phyloP scores from a whole-genome alignment of 2,113 vertebrate genomes.

The Ciconia stormi region DNA sequence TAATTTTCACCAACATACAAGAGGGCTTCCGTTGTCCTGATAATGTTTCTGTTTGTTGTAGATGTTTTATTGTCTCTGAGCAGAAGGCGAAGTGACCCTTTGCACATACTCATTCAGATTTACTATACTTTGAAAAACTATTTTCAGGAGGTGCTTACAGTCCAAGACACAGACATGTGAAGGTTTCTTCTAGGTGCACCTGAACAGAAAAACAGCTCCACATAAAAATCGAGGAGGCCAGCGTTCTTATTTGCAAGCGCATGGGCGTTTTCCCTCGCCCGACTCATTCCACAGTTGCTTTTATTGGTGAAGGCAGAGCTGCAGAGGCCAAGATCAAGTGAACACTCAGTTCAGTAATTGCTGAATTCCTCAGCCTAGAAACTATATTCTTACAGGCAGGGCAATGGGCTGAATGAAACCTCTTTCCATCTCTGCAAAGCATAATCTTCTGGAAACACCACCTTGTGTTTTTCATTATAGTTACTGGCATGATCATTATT shows the following conservation, averaged over 20 bases:
- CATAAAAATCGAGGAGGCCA: neutral
- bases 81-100: neutral
- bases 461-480: neutral
- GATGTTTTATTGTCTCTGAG: neutral
- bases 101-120: neutral
- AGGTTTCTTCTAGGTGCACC: neutral
- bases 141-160: neutral
- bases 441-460: neutral
- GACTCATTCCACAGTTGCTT: neutral
- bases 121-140: neutral
- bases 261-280: neutral
- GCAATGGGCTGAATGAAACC: neutral
- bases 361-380: neutral
- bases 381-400: neutral
- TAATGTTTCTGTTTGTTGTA: neutral
- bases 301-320: neutral
- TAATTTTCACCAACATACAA: neutral
- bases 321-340: neutral
- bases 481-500: slow-evolving; percentile 8
- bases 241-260: neutral
- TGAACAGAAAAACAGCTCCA: neutral
- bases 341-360: neutral
- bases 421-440: neutral
- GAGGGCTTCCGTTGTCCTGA: neutral
- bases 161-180: neutral